Base-by-base conservation (phyloP, 2,797 vertebrate species). In the Lagocephalus sceleratus region DNA sequence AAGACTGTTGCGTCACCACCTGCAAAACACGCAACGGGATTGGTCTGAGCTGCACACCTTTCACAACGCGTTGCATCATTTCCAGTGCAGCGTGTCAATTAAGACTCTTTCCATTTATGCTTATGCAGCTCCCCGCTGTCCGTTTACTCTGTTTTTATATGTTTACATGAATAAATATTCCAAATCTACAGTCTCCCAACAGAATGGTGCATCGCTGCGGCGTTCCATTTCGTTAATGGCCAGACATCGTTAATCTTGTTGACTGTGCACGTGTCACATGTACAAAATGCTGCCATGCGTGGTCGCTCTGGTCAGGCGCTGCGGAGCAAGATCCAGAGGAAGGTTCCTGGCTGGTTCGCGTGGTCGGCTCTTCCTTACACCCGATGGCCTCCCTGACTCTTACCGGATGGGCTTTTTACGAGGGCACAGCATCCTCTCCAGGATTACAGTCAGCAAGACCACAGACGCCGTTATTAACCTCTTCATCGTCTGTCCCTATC, bases 211-310 rank as follows among this genome's bases (percentile, higher is more conserved):
- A 66, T 53, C 52, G 56, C 51, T 68, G 75, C 74, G 63, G 53
- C 17, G 17, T 32, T 76, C 69, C 68, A 80, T 78, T 75, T 69
- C 58, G 57, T 49, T 77, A 73, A 86, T 75, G 66, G 71, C 51
- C 39, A 42, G 67, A 67, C 50, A 51, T 16, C 35, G 12, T 81
- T 53, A 60, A 78, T 83, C 72, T 68, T 29, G 16, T 20, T 5
- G 6, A 5, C 67, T 38, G 23, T 72, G 68, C 67, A 63, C 32
- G 53, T 57, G 63, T 73, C 69, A 70, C 70, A 69, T 71, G 63
- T 54, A 47, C 54, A 15, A 25, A 60, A 51, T 63, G 42, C 61
- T 32, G 32, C 68, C 26, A 56, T 64, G 47, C 51, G 47, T 1
- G 16, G 52, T 66, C 32, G 22, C 52, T 56, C 17, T 14, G 20